Evolutionary conservation across 2,888 invertebrate species (phyloP).

Genomic region (Sphaeridia pumilis): DNA sequence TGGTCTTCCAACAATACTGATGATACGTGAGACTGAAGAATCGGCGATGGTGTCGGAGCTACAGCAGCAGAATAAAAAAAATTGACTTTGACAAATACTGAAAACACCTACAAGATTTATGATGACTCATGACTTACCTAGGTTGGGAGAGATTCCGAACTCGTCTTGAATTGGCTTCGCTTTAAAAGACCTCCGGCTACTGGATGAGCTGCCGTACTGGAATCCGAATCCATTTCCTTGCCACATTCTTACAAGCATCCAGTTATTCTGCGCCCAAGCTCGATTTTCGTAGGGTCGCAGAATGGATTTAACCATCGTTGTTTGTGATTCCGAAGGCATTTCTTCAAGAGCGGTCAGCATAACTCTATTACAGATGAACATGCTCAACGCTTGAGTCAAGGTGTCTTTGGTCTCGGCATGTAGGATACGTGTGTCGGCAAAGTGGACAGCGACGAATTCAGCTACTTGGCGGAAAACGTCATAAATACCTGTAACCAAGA

Average conservation of each 20-base stretch:
- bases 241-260: constrained; percentile 72
- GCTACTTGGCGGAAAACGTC: constrained; percentile 53
- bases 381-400: constrained; percentile 61
- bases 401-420: constrained; percentile 63
- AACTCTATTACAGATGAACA: constrained; percentile 59
- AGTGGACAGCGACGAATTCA: constrained; percentile 61
- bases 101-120: neutral
- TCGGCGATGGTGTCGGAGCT: constrained; percentile 58
- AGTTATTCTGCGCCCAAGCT: constrained; percentile 74
- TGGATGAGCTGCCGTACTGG: constrained; percentile 49
- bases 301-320: constrained; percentile 54
- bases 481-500: constrained; percentile 37
- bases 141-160: constrained; percentile 38
- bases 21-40: constrained; percentile 54
- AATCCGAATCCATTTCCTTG: constrained; percentile 72
- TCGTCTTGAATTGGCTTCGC: constrained; percentile 43
- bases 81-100: no score
- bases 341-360: constrained; percentile 61
- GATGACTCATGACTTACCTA: constrained; percentile 19
- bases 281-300: constrained; percentile 68
- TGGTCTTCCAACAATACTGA: constrained; percentile 52
- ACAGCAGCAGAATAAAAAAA: no score
- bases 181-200: constrained; percentile 42
- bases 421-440: constrained; percentile 61
- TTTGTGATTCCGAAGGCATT: constrained; percentile 52